phyloP scores from a whole-genome alignment of 2,888 invertebrate genomes.

The Cremastinae sp. region DNA sequence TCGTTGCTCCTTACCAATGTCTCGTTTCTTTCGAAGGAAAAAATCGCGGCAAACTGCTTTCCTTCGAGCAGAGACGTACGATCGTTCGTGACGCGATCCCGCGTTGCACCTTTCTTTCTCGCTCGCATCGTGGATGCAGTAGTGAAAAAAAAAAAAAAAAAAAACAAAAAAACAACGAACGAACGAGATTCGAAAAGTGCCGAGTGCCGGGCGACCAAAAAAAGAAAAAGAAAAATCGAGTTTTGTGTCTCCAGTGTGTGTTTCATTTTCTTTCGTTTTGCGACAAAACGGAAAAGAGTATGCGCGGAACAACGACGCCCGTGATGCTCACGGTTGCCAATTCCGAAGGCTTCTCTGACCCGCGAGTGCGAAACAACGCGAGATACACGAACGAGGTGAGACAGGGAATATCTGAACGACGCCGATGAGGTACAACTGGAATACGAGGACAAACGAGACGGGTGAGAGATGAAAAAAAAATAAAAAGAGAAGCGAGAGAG shows the following conservation, averaged over 20 bases:
- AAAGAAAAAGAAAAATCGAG: too few relatives aligned
- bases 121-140: not conserved
- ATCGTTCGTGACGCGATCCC: not conserved
- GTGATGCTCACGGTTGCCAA: slow-evolving; percentile 53
- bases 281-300: slow-evolving; percentile 45
- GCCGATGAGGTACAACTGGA: slow-evolving; percentile 55
- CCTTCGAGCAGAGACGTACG: not conserved
- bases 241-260: slow-evolving; percentile 6
- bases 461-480: slow-evolving; percentile 22
- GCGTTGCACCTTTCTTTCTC: not conserved
- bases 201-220: not conserved
- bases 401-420: slow-evolving; percentile 41
- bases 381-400: slow-evolving; percentile 57
- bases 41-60: slow-evolving; percentile 28
- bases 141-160: not conserved
- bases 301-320: slow-evolving; percentile 61
- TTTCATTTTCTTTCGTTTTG: slow-evolving; percentile 17
- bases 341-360: slow-evolving; percentile 40
- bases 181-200: not conserved
- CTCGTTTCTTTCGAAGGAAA: not conserved
- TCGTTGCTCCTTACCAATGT: slow-evolving; percentile 21
- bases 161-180: slow-evolving; percentile 1
- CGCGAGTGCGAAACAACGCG: slow-evolving; percentile 61
- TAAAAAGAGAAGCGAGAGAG: not conserved
- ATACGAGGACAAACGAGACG: slow-evolving; percentile 51